These are phyloP conservation scores for Sesia apiformis DNA, from an alignment of 2,888 invertebrate genomes.

Conservation along the genomic window DNA sequence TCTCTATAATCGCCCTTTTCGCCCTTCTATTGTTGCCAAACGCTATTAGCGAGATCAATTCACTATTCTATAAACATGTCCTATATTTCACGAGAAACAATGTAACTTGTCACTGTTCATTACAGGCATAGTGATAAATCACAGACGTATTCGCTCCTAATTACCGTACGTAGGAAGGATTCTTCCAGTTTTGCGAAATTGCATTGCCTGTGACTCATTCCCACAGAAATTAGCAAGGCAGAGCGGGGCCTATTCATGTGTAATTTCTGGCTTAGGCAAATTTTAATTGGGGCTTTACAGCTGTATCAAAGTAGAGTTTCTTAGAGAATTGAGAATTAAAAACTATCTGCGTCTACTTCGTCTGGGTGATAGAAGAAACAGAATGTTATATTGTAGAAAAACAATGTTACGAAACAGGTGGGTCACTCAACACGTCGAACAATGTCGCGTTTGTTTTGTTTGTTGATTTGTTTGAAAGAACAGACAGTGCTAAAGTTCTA, in stretches of 20 bases:
- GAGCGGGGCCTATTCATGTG: not conserved
- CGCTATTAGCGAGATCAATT: not conserved
- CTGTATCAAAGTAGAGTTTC: too few species aligned
- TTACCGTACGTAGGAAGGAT: constrained; percentile 13
- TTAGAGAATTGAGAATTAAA: too few species aligned
- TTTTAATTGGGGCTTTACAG: too few species aligned
- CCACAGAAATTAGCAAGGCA: not conserved
- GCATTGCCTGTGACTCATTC: not conserved
- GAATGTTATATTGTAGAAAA: too few species aligned
- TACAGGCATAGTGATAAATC: constrained; percentile 6
- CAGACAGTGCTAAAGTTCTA: too few species aligned
- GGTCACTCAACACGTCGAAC: too few species aligned
- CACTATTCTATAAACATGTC: not conserved
- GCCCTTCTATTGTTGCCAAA: not conserved
- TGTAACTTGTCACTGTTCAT: not conserved
- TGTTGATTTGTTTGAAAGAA: too few species aligned
- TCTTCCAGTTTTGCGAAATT: constrained; percentile 1
- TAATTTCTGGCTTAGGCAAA: too few species aligned
- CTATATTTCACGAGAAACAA: not conserved
- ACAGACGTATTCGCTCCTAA: constrained; percentile 12
- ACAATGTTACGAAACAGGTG: too few species aligned
- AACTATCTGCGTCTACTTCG: too few species aligned
- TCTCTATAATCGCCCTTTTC: not conserved
- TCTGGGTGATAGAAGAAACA: too few species aligned
- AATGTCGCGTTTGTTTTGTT: too few species aligned